phyloP scores from a whole-genome alignment of 2,888 invertebrate species.

The Caenorhabditis sp. region DNA sequence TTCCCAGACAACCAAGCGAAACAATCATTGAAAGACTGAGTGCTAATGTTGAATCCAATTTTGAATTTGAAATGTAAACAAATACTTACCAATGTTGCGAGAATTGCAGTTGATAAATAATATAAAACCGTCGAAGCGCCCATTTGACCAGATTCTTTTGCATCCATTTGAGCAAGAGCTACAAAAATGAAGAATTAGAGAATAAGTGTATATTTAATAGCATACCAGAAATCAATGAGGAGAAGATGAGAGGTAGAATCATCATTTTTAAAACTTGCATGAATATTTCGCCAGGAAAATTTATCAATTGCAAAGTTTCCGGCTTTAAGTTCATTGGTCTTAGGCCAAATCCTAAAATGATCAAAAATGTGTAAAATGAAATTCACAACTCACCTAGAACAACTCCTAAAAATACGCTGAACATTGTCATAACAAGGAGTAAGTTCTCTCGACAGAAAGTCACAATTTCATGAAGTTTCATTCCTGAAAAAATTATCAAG shows the following conservation, averaged over 20 bases:
- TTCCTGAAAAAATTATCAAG: not conserved
- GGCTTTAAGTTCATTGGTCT: conserved; percentile 77
- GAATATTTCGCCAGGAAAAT: conserved; percentile 89
- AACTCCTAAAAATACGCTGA: conserved; percentile 52
- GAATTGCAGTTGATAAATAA: conserved; percentile 77
- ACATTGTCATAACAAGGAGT: conserved; percentile 54
- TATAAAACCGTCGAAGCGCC: conserved; percentile 77
- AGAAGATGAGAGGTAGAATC: conserved; percentile 87
- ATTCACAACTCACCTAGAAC: conserved; percentile 13
- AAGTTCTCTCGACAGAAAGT: conserved; percentile 51
- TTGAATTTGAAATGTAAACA: not conserved
- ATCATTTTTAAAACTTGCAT: conserved; percentile 87
- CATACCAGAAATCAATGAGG: conserved; percentile 81
- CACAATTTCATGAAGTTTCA: conserved; percentile 17
- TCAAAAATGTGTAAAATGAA: not conserved
- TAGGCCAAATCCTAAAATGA: conserved; percentile 69
- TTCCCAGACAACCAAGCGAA: too few species aligned
- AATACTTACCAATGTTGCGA: conserved; percentile 76
- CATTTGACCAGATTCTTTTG: conserved; percentile 73
- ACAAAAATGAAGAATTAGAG: not conserved
- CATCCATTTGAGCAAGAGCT: conserved; percentile 71
- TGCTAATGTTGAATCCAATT: not conserved
- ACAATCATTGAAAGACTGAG: not conserved
- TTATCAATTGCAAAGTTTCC: conserved; percentile 77
- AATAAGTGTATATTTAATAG: not conserved